These are phyloP conservation scores for Muscicapa adusta DNA, from an alignment of 2,113 vertebrate genomes.

Conservation along the genomic window DNA sequence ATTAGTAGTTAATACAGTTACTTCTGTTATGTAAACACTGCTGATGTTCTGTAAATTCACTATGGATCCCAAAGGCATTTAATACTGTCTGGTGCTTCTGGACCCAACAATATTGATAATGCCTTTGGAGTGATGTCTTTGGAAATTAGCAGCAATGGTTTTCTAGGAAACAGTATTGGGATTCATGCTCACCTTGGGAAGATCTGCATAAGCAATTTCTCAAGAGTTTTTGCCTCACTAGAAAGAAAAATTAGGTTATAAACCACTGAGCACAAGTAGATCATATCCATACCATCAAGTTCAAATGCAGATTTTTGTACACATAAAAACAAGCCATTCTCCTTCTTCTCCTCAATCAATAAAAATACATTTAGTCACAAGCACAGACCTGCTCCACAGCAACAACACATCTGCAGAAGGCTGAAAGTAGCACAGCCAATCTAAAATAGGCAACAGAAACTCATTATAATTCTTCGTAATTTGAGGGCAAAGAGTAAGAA, in stretches of 20 bases:
- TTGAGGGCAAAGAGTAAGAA: not conserved
- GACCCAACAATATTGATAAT: not conserved
- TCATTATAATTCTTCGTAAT: not conserved
- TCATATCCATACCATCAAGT: not conserved
- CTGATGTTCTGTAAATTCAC: not conserved
- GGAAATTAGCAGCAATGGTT: not conserved
- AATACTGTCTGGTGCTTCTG: not conserved
- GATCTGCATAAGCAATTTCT: not conserved
- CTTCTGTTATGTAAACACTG: not conserved
- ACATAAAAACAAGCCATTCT: not conserved
- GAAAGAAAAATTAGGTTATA: not conserved
- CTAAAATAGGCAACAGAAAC: not conserved
- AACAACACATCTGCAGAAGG: not conserved
- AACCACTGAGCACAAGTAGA: not conserved
- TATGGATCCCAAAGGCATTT: not conserved
- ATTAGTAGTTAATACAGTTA: not conserved
- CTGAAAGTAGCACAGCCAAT: not conserved
- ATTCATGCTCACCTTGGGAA: not conserved
- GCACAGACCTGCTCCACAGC: not conserved
- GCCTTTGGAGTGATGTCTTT: not conserved
- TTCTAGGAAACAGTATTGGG: not conserved
- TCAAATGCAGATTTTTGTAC: not conserved
- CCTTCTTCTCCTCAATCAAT: not conserved
- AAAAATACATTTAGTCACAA: not conserved
- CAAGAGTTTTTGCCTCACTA: not conserved